These are phyloP conservation scores for Boloria euphrosyne DNA, from an alignment of 2,888 invertebrate genomes.

Conservation along the genomic window DNA sequence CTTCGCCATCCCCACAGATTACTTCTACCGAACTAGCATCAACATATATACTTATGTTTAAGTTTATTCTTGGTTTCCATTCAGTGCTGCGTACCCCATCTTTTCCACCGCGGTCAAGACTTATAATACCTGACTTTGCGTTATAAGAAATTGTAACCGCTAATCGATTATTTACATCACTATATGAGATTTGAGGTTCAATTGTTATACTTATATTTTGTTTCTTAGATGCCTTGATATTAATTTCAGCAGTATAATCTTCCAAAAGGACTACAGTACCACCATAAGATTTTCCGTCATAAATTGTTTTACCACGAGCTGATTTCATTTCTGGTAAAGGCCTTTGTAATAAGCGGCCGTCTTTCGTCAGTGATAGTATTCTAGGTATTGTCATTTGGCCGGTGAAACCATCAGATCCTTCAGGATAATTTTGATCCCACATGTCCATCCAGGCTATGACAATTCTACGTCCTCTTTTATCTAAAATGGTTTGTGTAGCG, in stretches of 20 bases:
- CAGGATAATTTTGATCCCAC: constrained; percentile 70
- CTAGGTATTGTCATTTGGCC: constrained; percentile 69
- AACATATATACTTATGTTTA: constrained; percentile 53
- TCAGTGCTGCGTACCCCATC: constrained; percentile 59
- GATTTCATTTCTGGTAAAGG: constrained; percentile 52
- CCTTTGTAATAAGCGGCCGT: constrained; percentile 55
- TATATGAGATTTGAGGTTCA: constrained; percentile 44
- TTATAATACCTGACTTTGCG: constrained; percentile 46
- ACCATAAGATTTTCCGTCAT: constrained; percentile 44
- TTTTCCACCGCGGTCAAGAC: constrained; percentile 61
- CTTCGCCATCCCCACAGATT: constrained; percentile 61
- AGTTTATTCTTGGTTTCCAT: constrained; percentile 53
- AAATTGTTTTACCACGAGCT: constrained; percentile 45
- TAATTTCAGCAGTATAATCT: constrained; percentile 60
- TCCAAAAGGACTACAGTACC: constrained; percentile 42
- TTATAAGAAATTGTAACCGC: constrained; percentile 56
- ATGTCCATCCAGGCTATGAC: constrained; percentile 71
- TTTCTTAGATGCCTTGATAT: constrained; percentile 43
- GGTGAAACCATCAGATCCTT: constrained; percentile 63
- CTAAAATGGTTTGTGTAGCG: constrained; percentile 67
- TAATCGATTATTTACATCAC: constrained; percentile 25
- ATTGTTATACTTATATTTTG: constrained; percentile 52
- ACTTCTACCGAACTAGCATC: constrained; percentile 66
- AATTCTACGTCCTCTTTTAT: constrained; percentile 53
- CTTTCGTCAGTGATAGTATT: constrained; percentile 50